Conservation (phyloP, 2,888 invertebrate species). For the Macrophya annulata region DNA sequence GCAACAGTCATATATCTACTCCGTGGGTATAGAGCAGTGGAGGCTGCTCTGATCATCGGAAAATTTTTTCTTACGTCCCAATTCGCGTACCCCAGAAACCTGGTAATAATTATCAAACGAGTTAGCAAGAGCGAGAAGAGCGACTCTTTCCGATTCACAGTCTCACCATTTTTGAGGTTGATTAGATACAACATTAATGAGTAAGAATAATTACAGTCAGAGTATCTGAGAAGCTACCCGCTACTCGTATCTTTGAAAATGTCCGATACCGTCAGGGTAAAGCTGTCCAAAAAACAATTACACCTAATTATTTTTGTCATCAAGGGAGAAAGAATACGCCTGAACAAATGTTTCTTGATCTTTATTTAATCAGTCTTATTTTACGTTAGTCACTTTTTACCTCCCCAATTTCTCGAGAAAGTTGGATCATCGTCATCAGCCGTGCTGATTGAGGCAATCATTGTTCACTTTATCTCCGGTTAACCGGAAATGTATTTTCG, state of each 20-base stretch:
- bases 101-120: not conserved
- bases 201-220: too few species aligned
- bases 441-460: not conserved
- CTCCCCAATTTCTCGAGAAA: not conserved
- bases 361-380: not conserved
- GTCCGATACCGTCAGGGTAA: too few species aligned
- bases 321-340: not conserved
- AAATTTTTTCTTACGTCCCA: not conserved
- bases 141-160: not conserved
- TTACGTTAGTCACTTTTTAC: not conserved
- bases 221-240: not conserved
- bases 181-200: too few species aligned
- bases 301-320: not conserved
- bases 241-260: too few species aligned
- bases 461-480: not conserved
- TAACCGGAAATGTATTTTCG: constrained; percentile 11
- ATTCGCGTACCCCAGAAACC: not conserved
- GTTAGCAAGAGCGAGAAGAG: not conserved
- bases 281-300: not conserved
- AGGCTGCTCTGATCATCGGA: not conserved
- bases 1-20: constrained; percentile 7
- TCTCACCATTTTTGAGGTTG: too few species aligned
- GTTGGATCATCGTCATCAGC: not conserved
- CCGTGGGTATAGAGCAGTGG: not conserved
- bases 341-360: not conserved